Evolutionary conservation across 2,888 invertebrate genomes (phyloP), one percentile per base, ranked within the genome.

Genomic region (Aleiodes alternator): DNA sequence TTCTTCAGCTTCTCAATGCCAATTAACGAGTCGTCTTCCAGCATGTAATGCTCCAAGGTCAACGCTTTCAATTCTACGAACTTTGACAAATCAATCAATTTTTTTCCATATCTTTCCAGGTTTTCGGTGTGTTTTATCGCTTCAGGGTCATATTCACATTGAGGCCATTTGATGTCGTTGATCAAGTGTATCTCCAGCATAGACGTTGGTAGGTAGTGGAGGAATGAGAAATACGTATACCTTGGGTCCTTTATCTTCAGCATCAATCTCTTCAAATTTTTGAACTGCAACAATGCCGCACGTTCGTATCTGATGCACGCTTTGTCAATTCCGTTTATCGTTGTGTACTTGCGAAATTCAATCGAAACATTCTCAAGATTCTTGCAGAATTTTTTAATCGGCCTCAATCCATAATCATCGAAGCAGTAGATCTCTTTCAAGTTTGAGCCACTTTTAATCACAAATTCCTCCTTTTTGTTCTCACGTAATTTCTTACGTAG

Each of bases 381-480:
- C 14, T 48, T 43, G 12, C 64, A 64, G 12, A 16, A 16, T 4
- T 43, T 48, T 23, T 23, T 23, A 9, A 64, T 64, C 1, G 12
- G 12, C 23, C 48, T 48, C 8, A 64, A 48, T 43, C 64, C 48
- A 23, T 59, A n/a, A 59, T 64, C 23, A 48, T 64, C 64, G 64
- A 43, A 64, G 64, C 64, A 64, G 64, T 48, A 48, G 14, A 64
- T 64, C 2, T 64, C 64, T 16, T 48, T 64, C 23, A 64, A 48
- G 43, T 64, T 34, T 43, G 43, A 48, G 3, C 43, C 64, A 64
- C 48, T 64, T 34, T 48, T 64, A 3, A 64, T 64, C 3, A 64
- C 3, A 14, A 14, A 48, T 23, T 64, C n/a, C 3, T 43, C 48
- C 16, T 64, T 64, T 16, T 23, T 43, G 23, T 43, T 14, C 43